Evolutionary conservation across 2,797 vertebrate species (phyloP), one percentile per base, ranked within the genome.

Genomic region (Holocentrus rufus): DNA sequence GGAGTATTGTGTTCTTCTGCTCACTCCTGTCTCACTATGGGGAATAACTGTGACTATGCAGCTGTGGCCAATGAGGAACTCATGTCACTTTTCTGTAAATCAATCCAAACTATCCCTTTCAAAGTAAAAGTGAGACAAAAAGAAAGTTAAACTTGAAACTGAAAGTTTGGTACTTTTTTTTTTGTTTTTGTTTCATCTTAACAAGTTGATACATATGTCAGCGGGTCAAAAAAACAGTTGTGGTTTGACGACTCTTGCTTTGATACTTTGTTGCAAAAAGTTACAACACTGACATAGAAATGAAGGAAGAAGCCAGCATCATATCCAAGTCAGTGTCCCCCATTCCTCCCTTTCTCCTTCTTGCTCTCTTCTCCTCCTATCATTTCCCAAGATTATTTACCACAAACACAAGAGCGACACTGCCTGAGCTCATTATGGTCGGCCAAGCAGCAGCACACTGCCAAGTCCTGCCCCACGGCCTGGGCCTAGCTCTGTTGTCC

Each of bases 381-480:
- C 79, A 82, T 85, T 92, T 93, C 91, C 86, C 87, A 90, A 90
- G 88, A 89, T 50, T 93, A 90, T 94, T 86, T 92, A 92, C 90
- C 36, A 57, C 90, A 91, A 91, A 90, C 88, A 92, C 84, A 91
- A 90, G 84, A 83, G 75, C 74, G 80, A 83, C 55, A 76, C 91
- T 85, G 84, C 85, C 90, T 61, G 72, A 86, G 90, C 86, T 92
- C 87, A 88, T 92, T 90, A 92, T 82, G 86, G 80, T 87, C 89
- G 82, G 91, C 90, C 92, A 89, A 90, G 91, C 89, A 76, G 80
- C 85, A 34, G 74, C 18, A 44, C 79, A 78, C 86, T 92, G 93
- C 94, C 93, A 93, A 93, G 92, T 91, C 91, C 93, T 93, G 92
- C 92, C 93, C 87, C 76, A 39, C 67, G 62, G 78, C 80, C 88